These are phyloP conservation scores for Gambusia holbrooki DNA, from an alignment of 2,113 vertebrate species.

Conservation along the genomic window DNA sequence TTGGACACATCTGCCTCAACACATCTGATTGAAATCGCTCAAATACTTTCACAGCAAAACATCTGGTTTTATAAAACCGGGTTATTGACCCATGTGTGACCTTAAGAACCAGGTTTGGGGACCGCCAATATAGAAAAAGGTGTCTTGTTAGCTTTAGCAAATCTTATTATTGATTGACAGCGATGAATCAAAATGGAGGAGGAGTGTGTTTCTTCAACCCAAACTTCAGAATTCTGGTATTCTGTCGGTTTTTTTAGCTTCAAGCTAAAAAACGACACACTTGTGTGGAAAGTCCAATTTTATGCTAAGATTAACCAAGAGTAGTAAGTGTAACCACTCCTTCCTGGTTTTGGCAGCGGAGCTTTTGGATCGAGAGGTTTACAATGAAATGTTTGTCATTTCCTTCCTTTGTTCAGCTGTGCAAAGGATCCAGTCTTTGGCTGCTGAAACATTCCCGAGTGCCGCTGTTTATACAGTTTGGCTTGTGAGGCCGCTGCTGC, in stretches of 20 bases:
- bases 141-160: too few species aligned
- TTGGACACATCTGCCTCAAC: too few species aligned
- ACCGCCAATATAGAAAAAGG: too few species aligned
- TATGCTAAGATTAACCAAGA: slow-evolving; percentile 12
- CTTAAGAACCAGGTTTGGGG: too few species aligned
- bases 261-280: not conserved
- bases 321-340: slow-evolving; percentile 9
- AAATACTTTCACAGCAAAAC: too few species aligned
- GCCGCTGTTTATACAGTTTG: slow-evolving; percentile 49
- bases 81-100: too few species aligned
- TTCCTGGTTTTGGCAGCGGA: slow-evolving; percentile 15
- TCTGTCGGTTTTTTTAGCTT: not conserved
- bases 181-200: too few species aligned
- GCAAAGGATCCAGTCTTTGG: slow-evolving; percentile 45
- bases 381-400: slow-evolving; percentile 43
- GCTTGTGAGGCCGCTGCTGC: slow-evolving; percentile 34
- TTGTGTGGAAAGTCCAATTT: not conserved
- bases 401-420: slow-evolving; percentile 64
- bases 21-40: too few species aligned
- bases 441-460: slow-evolving; percentile 38
- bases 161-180: too few species aligned
- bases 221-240: not conserved
- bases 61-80: too few species aligned
- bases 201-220: too few species aligned
- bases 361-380: slow-evolving; percentile 34